These are phyloP conservation scores for Rafetus swinhoei DNA, from an alignment of 2,113 vertebrate genomes.

Conservation along the genomic window DNA sequence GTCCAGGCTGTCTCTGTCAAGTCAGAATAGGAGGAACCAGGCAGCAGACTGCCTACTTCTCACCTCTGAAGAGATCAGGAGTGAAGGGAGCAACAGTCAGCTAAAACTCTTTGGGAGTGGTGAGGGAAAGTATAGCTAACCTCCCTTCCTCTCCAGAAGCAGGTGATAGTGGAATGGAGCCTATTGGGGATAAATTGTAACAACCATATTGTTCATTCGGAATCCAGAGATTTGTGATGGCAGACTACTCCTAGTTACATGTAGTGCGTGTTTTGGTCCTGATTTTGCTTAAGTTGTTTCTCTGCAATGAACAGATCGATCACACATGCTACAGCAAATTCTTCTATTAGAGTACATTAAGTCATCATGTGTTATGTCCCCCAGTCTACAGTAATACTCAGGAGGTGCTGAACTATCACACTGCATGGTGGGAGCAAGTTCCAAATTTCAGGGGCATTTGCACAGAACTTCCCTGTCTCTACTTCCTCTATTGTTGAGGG, in stretches of 20 bases:
- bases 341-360: not conserved
- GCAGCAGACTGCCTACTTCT: not conserved
- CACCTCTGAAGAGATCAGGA: not conserved
- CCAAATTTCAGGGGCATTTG: not conserved
- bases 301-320: not conserved
- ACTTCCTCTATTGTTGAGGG: not conserved
- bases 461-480: not conserved
- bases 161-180: not conserved
- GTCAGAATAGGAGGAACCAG: not conserved
- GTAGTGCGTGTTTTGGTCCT: not conserved
- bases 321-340: not conserved
- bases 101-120: not conserved
- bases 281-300: not conserved
- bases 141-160: not conserved
- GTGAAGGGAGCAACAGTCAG: not conserved
- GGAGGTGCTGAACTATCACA: not conserved
- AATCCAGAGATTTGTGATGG: not conserved
- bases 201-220: not conserved
- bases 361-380: not conserved
- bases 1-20: not conserved
- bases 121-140: not conserved
- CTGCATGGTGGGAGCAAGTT: not conserved
- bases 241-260: not conserved
- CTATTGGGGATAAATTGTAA: not conserved
- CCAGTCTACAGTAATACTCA: not conserved